phyloP scores from a whole-genome alignment of 2,888 invertebrate genomes.

The Leucania comma region DNA sequence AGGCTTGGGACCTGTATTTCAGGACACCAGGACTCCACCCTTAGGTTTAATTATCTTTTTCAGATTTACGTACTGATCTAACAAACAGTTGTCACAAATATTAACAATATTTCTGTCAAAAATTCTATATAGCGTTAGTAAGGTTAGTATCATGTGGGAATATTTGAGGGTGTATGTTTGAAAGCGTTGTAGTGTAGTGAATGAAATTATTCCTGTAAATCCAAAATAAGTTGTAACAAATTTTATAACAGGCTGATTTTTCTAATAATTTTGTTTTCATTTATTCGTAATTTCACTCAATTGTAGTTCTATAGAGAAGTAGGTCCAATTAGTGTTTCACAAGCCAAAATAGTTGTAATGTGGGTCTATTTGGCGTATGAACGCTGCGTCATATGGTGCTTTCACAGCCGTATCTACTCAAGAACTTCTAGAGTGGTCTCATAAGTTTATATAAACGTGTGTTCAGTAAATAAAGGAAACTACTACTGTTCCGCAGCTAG shows the following conservation, averaged over 20 bases:
- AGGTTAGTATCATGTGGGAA: too few species aligned
- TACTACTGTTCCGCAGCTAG: conserved; percentile 18
- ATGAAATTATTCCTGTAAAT: too few species aligned
- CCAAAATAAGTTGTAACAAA: not conserved
- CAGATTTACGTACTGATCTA: too few species aligned
- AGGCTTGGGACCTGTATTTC: too few species aligned
- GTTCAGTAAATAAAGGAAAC: conserved; percentile 39
- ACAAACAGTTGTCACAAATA: too few species aligned
- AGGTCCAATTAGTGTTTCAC: not conserved
- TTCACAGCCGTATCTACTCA: conserved; percentile 13
- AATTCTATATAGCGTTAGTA: too few species aligned
- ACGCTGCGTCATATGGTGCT: not conserved
- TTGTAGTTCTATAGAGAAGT: not conserved
- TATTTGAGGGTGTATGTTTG: too few species aligned
- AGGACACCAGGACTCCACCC: too few species aligned
- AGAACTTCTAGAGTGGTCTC: conserved; percentile 30
- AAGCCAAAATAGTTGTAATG: not conserved
- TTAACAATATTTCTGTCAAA: too few species aligned
- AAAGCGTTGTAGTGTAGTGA: too few species aligned
- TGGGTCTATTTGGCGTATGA: not conserved
- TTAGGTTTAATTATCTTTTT: too few species aligned
- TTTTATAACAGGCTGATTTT: not conserved
- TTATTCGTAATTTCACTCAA: not conserved
- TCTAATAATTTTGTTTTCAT: not conserved
- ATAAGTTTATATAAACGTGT: conserved; percentile 40